These are phyloP conservation scores for Musca vetustissima DNA, from an alignment of 1,140 invertebrate species.

Conservation along the genomic window DNA sequence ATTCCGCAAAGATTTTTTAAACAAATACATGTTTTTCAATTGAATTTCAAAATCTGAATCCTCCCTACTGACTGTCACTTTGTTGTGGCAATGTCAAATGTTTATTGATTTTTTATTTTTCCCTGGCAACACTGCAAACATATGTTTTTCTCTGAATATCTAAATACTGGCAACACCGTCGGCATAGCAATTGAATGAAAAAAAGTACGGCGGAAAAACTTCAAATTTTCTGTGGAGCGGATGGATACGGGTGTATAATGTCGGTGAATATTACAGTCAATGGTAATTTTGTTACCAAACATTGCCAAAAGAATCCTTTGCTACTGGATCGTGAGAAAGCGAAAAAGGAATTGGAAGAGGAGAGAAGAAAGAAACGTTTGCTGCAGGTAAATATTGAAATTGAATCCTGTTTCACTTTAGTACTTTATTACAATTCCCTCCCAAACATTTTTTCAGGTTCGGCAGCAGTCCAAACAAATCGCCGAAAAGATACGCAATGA, in stretches of 20 bases:
- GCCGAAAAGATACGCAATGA: slow-evolving; percentile 43
- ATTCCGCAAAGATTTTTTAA: no score
- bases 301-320: slow-evolving; percentile 21
- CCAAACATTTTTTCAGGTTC: slow-evolving; percentile 37
- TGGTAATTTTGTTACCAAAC: slow-evolving; percentile 31
- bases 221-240: neutral
- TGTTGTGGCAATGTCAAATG: no score
- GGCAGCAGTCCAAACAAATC: slow-evolving; percentile 43
- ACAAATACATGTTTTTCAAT: no score
- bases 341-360: slow-evolving; percentile 44
- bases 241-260: slow-evolving; percentile 26
- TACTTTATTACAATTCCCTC: no score
- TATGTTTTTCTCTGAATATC: neutral
- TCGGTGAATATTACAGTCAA: slow-evolving; percentile 36
- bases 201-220: no score
- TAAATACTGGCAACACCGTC: no score
- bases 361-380: slow-evolving; percentile 49
- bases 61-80: no score
- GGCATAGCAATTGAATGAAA: neutral
- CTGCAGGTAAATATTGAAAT: slow-evolving; percentile 38
- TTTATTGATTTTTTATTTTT: no score
- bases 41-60: no score
- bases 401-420: no score
- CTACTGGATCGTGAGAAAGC: slow-evolving; percentile 39
- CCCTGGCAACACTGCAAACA: neutral